Base-by-base conservation (phyloP, 2,888 invertebrate species). In the Pandemis cinnamomeana region DNA sequence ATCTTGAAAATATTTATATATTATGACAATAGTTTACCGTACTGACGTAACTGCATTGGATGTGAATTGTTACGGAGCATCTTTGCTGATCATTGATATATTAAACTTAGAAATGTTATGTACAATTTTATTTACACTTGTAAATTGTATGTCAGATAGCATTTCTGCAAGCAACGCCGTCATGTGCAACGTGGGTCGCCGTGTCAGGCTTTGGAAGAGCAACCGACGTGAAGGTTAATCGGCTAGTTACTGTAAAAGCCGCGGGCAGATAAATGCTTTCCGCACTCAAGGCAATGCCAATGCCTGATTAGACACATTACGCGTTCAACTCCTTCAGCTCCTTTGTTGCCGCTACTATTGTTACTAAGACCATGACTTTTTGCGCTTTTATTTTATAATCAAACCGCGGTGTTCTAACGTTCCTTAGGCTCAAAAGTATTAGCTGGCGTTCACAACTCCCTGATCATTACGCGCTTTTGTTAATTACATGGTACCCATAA, bases 221-320 rank as follows among this genome's bases (percentile, higher is more conserved):
- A 76, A 72, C 80, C 70, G 76, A 80, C 75, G 76, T 79, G 81
- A 86, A 86, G 86, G 86, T 82, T 80, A 80, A 77, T 76, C 71
- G 71, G 71, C 71, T 78, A 77, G 79, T 81, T 82, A 78, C 76
- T 69, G 73, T 71, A 68, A 71, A 79, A 72, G 77, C 79, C 80
- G 73, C 71, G 58, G 61, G 20, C 66, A 46, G 8, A 53, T 41
- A 62, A 67, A 66, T 6, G 74, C 61, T 70, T 74, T 67, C 71
- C 53, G 74, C 66, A 66, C 46, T 70, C 70, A 67, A 74, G 74
- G 74, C 74, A 55, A 67, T 53, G 71, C 67, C 46, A 48, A 66
- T 46, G 70, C 55, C 53, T 67, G 70, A 74, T 67, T 71, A 61
- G 46, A 44, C 46, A 61, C 74, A 74, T 74, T 71, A 71, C 42